Percentiles rank a stretch among this genome's conserved stretches.
Conservation (phyloP, 2,888 invertebrate species). For the Troides aeacus region DNA sequence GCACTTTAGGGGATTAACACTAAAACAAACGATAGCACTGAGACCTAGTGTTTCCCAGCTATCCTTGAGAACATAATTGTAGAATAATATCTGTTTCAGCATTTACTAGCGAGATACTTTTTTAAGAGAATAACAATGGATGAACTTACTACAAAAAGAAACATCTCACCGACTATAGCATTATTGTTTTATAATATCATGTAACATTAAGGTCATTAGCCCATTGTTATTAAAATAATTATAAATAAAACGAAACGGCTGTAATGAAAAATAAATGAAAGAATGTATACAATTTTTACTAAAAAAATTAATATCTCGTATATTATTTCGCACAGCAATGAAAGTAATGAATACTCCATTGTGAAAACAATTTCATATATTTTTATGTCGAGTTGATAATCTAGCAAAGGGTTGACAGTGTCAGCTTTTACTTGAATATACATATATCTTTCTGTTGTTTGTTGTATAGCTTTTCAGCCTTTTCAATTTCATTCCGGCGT, state of each 20-base stretch:
- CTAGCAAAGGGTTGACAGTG: neutral
- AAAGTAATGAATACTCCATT: neutral
- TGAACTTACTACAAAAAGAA: too few relatives aligned
- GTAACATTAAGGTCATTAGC: too few relatives aligned
- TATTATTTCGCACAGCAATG: neutral
- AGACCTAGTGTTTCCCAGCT: neutral
- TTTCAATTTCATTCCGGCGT: neutral
- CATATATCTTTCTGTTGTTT: neutral
- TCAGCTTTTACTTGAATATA: neutral
- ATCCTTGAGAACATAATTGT: neutral
- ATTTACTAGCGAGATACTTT: neutral
- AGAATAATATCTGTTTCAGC: neutral
- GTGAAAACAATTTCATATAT: neutral
- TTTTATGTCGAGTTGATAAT: neutral
- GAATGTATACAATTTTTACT: neutral
- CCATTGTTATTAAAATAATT: too few relatives aligned
- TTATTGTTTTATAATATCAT: too few relatives aligned
- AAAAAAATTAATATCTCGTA: neutral
- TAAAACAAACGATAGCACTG: conserved; percentile 24
- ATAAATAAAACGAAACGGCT: too few relatives aligned
- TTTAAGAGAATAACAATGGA: neutral
- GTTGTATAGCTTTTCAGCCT: neutral
- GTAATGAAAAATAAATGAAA: too few relatives aligned
- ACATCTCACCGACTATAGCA: too few relatives aligned
- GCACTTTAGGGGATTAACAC: conserved; percentile 53